Conservation (phyloP, 2,797 vertebrate genomes). For the Hyperoplus lanceolatus region DNA sequence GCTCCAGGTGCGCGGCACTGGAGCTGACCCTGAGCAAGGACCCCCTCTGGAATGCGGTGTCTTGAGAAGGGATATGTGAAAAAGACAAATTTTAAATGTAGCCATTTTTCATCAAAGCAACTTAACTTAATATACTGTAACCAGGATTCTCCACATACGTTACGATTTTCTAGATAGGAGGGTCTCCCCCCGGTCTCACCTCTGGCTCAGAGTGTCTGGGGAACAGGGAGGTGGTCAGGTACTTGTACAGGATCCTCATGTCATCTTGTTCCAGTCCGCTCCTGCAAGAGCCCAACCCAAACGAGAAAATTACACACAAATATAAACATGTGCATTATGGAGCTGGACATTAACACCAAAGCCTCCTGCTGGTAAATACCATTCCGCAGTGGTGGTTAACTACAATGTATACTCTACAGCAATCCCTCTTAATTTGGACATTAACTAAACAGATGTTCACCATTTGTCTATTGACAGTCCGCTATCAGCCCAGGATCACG, state of each 20-base stretch:
- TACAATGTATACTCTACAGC: background rate
- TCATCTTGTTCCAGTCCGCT: conserved; percentile 98
- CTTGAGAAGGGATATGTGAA: no score
- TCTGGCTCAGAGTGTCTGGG: conserved; percentile 97
- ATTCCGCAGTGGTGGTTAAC: background rate
- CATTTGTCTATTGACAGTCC: conserved; percentile 16
- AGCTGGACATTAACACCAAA: conserved; percentile 5
- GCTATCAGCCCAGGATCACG: conserved; percentile 19
- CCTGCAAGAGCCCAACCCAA: conserved; percentile 79
- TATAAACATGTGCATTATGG: no score
- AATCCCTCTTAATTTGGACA: conserved; percentile 18
- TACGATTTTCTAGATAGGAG: no score
- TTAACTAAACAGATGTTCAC: conserved; percentile 26
- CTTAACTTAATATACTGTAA: no score
- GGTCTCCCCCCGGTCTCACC: conserved; percentile 78
- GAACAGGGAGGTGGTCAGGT: conserved; percentile 97
- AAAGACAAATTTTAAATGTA: no score
- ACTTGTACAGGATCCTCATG: conserved; percentile 98
- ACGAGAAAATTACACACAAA: background rate
- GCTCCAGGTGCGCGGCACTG: no score
- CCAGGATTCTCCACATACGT: background rate
- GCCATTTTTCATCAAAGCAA: no score
- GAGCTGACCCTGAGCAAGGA: no score
- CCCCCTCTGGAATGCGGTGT: no score
- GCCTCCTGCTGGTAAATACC: conserved; percentile 10